phyloP scores from a whole-genome alignment of 2,113 vertebrate genomes.

The Oophaga pumilio region DNA sequence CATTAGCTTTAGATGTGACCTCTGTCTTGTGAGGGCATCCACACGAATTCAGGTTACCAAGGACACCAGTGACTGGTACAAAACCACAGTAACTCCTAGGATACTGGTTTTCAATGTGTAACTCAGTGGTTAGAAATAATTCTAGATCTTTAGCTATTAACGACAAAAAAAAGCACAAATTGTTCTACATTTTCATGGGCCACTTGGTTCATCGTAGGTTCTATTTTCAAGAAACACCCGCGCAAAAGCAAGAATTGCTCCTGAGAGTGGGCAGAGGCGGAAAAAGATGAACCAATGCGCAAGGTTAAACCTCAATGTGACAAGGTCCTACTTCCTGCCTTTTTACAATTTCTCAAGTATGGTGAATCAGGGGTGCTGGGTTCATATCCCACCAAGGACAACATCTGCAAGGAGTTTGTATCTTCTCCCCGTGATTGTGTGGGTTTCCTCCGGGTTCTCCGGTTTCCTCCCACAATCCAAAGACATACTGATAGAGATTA shows the following conservation, averaged over 20 bases:
- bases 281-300: background rate
- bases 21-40: background rate
- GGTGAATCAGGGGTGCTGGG: too few species aligned
- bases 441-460: too few species aligned
- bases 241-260: background rate
- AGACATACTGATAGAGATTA: too few species aligned
- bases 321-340: background rate
- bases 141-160: background rate
- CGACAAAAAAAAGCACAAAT: background rate
- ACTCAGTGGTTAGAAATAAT: background rate
- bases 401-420: too few species aligned
- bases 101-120: background rate
- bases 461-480: too few species aligned
- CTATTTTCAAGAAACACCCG: background rate
- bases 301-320: background rate
- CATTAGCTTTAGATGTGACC: conserved; percentile 1
- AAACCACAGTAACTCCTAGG: conserved; percentile 4
- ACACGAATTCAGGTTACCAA: background rate
- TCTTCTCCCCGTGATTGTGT: too few species aligned
- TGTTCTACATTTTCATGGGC: background rate
- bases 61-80: conserved; percentile 6
- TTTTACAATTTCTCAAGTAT: background rate
- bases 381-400: too few species aligned
- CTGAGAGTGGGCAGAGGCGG: background rate
- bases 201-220: background rate